Evolutionary conservation across 2,113 vertebrate species (phyloP).

Genomic region (Eptesicus fuscus): DNA sequence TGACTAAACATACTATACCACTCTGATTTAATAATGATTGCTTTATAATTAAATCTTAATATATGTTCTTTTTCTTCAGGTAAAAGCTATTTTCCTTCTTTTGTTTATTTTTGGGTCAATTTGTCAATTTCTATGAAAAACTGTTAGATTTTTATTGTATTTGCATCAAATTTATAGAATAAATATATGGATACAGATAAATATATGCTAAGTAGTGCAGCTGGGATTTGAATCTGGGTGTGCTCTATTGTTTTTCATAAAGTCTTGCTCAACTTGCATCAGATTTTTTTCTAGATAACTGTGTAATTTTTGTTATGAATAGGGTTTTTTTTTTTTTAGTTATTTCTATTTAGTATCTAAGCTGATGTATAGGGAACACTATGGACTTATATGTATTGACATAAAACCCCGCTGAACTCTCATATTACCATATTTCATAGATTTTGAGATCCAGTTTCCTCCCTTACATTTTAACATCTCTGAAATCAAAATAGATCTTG

Average conservation of each 20-base stretch:
- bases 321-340: constrained; percentile 10
- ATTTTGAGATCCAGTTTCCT: not conserved
- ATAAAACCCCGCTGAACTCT: constrained; percentile 15
- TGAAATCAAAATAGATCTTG: no score
- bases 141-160: constrained; percentile 29
- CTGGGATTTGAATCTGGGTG: not conserved
- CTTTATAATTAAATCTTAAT: constrained; percentile 34
- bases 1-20: not conserved
- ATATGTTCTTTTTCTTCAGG: constrained; percentile 9
- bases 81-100: not conserved
- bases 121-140: constrained; percentile 18
- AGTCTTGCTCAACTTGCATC: constrained; percentile 9
- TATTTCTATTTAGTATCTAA: constrained; percentile 13
- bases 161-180: constrained; percentile 12
- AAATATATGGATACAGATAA: not conserved
- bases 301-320: constrained; percentile 28
- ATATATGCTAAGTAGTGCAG: not conserved
- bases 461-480: no score
- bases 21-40: constrained; percentile 8
- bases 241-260: constrained; percentile 34
- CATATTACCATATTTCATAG: not conserved
- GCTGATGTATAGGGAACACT: not conserved
- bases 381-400: not conserved
- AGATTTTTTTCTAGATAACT: not conserved
- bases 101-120: constrained; percentile 32